A percentile compares a stretch with the other conserved stretches of the same genome.
phyloP scores from a whole-genome alignment of 2,113 vertebrate genomes.

The Lonchura striata region DNA sequence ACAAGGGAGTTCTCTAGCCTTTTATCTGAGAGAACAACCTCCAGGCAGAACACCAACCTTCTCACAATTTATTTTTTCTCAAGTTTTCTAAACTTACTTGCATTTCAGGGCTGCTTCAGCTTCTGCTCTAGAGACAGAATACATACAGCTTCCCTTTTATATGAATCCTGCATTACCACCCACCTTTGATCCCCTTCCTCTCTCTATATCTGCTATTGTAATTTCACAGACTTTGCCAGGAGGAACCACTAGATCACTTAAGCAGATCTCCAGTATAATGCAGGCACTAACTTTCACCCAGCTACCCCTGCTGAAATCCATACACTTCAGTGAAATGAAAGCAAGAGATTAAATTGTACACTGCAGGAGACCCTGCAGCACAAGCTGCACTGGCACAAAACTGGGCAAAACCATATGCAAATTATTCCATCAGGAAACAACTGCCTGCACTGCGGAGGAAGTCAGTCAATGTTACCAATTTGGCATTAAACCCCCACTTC shows the following conservation, averaged over 20 bases:
- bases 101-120: neutral
- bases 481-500: neutral
- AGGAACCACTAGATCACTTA: neutral
- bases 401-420: neutral
- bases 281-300: neutral
- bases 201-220: neutral
- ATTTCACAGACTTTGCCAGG: neutral
- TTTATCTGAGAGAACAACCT: neutral
- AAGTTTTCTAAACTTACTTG: neutral
- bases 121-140: neutral
- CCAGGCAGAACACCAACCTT: neutral
- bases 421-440: neutral
- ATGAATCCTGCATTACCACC: neutral
- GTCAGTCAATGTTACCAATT: neutral
- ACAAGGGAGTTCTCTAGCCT: neutral
- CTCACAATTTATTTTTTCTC: neutral
- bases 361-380: neutral
- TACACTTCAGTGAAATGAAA: neutral
- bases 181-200: neutral
- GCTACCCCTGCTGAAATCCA: neutral
- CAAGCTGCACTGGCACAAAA: neutral
- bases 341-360: neutral
- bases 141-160: neutral
- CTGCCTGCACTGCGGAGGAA: neutral
- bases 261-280: neutral